phyloP scores from a whole-genome alignment of 1,140 invertebrate genomes.

The Leucophenga varia region DNA sequence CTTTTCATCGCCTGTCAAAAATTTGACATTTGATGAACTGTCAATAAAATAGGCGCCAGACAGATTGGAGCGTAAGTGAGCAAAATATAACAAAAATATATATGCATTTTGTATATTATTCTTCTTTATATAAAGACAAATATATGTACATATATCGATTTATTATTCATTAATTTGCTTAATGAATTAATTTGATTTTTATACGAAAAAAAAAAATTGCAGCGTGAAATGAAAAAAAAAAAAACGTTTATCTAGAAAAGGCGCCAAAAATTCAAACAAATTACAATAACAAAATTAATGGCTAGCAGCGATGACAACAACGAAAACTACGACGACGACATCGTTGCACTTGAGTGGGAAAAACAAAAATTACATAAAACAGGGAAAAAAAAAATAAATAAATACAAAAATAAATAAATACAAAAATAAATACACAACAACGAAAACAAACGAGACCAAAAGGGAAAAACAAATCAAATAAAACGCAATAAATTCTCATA shows the following conservation, averaged over 20 bases:
- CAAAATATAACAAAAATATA: too few relatives aligned
- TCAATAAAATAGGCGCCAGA: slow-evolving; percentile 47
- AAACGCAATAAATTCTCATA: slow-evolving; percentile 45
- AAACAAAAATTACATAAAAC: slow-evolving; percentile 13
- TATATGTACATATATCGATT: slow-evolving; percentile 42
- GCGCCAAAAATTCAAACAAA: slow-evolving; percentile 37
- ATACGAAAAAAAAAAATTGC: too few relatives aligned
- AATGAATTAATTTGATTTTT: slow-evolving; percentile 51
- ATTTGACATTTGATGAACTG: slow-evolving; percentile 48
- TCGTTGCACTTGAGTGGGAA: too few relatives aligned
- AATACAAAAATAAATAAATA: slow-evolving; percentile 15
- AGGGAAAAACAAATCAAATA: slow-evolving; percentile 31
- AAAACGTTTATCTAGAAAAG: slow-evolving; percentile 5
- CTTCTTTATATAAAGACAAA: too few relatives aligned
- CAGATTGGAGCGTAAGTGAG: slow-evolving; percentile 32
- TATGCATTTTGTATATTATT: slow-evolving; percentile 12
- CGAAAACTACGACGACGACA: too few relatives aligned
- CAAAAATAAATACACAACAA: slow-evolving; percentile 3
- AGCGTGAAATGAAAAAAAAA: slow-evolving; percentile 31
- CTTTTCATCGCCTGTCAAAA: slow-evolving; percentile 31
- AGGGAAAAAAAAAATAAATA: slow-evolving; percentile 10
- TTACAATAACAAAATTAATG: too few relatives aligned
- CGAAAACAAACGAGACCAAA: slow-evolving; percentile 1
- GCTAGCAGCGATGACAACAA: too few relatives aligned
- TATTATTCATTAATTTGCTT: slow-evolving; percentile 47